Evolutionary conservation across 2,113 vertebrate species (phyloP), one percentile per base, ranked within the genome.

Genomic region (Burhinus bistriatus): DNA sequence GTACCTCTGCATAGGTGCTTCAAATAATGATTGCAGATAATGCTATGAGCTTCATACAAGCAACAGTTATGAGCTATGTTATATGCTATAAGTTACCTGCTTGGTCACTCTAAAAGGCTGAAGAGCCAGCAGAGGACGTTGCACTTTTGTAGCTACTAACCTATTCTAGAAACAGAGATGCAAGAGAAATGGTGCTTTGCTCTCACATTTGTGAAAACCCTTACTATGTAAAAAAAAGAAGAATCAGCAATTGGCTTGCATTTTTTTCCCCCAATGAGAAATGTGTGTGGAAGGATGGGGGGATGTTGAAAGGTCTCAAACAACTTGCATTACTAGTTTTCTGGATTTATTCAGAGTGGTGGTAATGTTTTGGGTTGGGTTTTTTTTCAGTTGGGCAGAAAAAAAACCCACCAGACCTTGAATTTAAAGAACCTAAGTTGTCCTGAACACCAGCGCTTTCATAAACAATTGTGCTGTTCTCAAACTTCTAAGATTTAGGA

Each of bases 51-150:
- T 86, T 96, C 51, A n/a, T 92, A 69, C 23, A 65, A 65, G 29
- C 27, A 76, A 57, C 17, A 49, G 16, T 61, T 77, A 51, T 6
- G 16, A 82, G 45, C 10, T 78, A 4, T 36, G 10, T 59, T 72
- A 5, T 47, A 30, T 20, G 17, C 49, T 95, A 45, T 18, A 77
- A 77, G 36, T 1, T 4, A 57, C 57, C 78, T 96, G 75, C 73
- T 95, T 94, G n/a, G 58, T 95, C 81, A 68, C 71, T 94, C 38
- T 51, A 84, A 85, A 92, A 96, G 85, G 84, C 78, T 62, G 83
- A 89, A 95, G 82, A 94, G 29, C 72, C 52, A 82, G 27, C 45
- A 80, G 90, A 93, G 71, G 83, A 93, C 34, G 51, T 19, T 80
- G 65, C 87, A 36, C 18, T 82, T 81, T 83, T 76, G 52, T 87